Conservation (phyloP, 2,113 vertebrate species). For the Pleuronectes platessa region DNA sequence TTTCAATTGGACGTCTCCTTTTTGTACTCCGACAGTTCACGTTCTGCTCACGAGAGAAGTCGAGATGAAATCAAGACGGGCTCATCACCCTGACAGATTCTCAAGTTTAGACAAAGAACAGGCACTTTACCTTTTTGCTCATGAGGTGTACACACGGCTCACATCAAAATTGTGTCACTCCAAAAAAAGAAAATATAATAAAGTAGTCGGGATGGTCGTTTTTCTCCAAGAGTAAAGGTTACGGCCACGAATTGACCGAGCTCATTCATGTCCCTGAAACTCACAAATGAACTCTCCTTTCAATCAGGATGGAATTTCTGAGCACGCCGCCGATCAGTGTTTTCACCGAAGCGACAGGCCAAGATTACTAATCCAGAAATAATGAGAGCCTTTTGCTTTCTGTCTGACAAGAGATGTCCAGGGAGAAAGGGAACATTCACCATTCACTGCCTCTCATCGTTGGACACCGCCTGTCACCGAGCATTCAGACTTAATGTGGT, state of each 20-base stretch:
- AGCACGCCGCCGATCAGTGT: constrained; percentile 32
- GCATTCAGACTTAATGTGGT: constrained; percentile 54
- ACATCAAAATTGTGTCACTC: constrained; percentile 1
- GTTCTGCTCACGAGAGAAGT: background rate
- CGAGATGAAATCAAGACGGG: constrained; percentile 11
- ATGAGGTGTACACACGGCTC: background rate
- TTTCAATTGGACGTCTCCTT: too few species aligned
- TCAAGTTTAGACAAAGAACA: background rate
- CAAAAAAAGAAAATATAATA: background rate
- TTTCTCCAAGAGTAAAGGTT: background rate
- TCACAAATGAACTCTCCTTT: constrained; percentile 16
- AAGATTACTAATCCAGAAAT: constrained; percentile 50
- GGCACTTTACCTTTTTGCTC: constrained; percentile 5
- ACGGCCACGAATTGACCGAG: background rate
- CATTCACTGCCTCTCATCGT: constrained; percentile 47
- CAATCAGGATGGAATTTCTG: constrained; percentile 23
- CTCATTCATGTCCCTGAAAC: constrained; percentile 7
- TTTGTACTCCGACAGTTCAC: too few species aligned
- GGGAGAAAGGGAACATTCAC: constrained; percentile 44
- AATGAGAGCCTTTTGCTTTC: constrained; percentile 46
- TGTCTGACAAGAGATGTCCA: constrained; percentile 41
- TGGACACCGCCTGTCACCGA: constrained; percentile 46
- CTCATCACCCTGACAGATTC: background rate
- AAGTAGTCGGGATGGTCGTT: background rate
- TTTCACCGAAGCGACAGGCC: background rate